Base-by-base conservation (phyloP, 2,113 vertebrate genomes). In the Oncorhynchus keta region DNA sequence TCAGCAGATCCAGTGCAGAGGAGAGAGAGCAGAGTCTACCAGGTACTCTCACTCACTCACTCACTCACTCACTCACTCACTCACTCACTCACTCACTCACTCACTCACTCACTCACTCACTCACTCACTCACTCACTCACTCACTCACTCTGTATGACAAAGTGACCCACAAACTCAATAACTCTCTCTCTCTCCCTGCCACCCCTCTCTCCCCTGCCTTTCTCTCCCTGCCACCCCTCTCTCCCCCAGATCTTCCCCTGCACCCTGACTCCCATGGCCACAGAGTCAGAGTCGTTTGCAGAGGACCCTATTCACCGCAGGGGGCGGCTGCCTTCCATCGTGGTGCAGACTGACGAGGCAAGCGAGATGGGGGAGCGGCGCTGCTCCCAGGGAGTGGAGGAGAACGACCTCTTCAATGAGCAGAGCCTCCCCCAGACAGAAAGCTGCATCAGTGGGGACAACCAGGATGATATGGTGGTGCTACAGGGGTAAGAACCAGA, bases 271-370 rank as follows among this genome's bases (percentile, higher is more conserved):
- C 82, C 75, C 51, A n/a, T 8, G 32, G 68, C 24, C 20, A 83
- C 84, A 0, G 86, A 90, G 0, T 76, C 80, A 1, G 82, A 87
- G 5, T 81, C 74, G 22, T 76, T 81, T 30, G 80, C 80, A 1
- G 82, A 87, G 1, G 86, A 76, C 16, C 76, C 86, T 0, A 68
- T 76, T 1, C 86, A 87, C 39, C 62, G n/a, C n/a, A 86, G 89
- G 78, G 90, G 89, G 73, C 89, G 91, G 1, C 86, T 94, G 20
- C 92, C 92, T 4, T 94, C 93, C 2, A 94, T 93, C 35, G 88
- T 93, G 14, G 92, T 94, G 79, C 92, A 93, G 76, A 89, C 92
- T 70, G 91, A 83, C 0, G 89, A 91, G 20, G 75, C 84, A 64
- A 84, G 77, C 11, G 87, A 89, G 69, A 81, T 81, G 0, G 81